A percentile compares a stretch with the other conserved stretches of the same genome.
Evolutionary conservation across 2,113 vertebrate genomes (phyloP).

Genomic region (Synchiropus splendidus): DNA sequence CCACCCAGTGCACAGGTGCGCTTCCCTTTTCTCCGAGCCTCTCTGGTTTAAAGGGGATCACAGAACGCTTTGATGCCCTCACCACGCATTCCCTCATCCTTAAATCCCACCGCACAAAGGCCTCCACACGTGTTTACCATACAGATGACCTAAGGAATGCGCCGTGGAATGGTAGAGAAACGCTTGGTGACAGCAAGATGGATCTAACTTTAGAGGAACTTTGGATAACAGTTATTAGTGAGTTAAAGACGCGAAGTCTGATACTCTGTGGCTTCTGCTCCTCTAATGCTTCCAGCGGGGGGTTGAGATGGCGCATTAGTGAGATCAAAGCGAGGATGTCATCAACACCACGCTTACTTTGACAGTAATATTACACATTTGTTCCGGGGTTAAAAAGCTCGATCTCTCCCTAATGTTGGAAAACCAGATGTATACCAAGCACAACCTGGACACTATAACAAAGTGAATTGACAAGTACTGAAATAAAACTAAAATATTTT

Average conservation of each 20-base stretch:
- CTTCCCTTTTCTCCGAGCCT: constrained; percentile 21
- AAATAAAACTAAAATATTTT: too few species aligned
- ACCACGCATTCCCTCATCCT: constrained; percentile 5
- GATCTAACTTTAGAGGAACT: constrained; percentile 4
- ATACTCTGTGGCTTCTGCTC: not conserved
- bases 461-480: too few species aligned
- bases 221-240: not conserved
- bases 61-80: constrained; percentile 50
- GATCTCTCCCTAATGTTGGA: constrained; percentile 1
- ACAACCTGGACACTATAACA: too few species aligned
- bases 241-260: not conserved
- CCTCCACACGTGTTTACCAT: constrained; percentile 54
- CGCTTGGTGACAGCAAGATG: constrained; percentile 9
- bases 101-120: constrained; percentile 15
- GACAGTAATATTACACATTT: constrained; percentile 13
- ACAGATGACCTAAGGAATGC: constrained; percentile 60
- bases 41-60: constrained; percentile 51
- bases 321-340: constrained; percentile 18
- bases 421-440: too few species aligned
- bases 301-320: constrained; percentile 5
- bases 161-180: constrained; percentile 30
- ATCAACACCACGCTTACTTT: constrained; percentile 5
- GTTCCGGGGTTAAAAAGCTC: constrained; percentile 3
- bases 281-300: constrained; percentile 6
- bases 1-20: constrained; percentile 34